Percentiles rank a stretch among this genome's conserved stretches.
Conservation (phyloP, 2,888 invertebrate genomes). For the Bembecia ichneumoniformis region DNA sequence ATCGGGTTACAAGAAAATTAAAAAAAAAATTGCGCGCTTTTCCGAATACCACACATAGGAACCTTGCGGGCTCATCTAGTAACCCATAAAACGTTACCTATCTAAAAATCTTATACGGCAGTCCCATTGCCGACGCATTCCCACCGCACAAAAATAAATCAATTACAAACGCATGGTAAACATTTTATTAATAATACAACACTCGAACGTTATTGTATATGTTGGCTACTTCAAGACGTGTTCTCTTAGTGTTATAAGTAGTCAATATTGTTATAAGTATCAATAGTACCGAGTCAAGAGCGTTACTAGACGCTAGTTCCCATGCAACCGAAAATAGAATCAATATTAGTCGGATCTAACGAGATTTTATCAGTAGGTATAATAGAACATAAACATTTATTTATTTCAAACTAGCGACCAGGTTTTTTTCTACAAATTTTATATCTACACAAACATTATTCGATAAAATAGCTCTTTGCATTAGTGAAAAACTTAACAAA, state of each 20-base stretch:
- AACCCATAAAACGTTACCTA: background rate
- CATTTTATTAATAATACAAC: conserved; percentile 23
- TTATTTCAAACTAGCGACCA: no score
- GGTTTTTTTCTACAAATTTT: no score
- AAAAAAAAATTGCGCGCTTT: no score
- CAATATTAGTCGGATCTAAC: background rate
- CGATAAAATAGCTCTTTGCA: no score
- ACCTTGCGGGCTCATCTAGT: no score
- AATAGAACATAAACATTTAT: no score
- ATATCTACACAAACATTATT: no score
- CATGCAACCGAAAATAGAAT: conserved; percentile 35
- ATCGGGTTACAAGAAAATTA: no score
- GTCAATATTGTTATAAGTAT: conserved; percentile 8
- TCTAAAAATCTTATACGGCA: background rate
- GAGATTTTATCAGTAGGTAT: no score
- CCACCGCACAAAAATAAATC: conserved; percentile 36
- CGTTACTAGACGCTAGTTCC: conserved; percentile 22
- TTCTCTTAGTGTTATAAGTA: conserved; percentile 21
- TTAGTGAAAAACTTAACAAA: no score
- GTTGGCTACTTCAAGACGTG: conserved; percentile 23
- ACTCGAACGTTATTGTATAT: conserved; percentile 23
- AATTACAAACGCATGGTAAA: conserved; percentile 19
- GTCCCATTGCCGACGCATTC: conserved; percentile 17
- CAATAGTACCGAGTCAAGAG: conserved; percentile 24
- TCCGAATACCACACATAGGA: no score